These are phyloP conservation scores for Therioaphis trifolii DNA, from an alignment of 2,888 invertebrate species.

Conservation along the genomic window DNA sequence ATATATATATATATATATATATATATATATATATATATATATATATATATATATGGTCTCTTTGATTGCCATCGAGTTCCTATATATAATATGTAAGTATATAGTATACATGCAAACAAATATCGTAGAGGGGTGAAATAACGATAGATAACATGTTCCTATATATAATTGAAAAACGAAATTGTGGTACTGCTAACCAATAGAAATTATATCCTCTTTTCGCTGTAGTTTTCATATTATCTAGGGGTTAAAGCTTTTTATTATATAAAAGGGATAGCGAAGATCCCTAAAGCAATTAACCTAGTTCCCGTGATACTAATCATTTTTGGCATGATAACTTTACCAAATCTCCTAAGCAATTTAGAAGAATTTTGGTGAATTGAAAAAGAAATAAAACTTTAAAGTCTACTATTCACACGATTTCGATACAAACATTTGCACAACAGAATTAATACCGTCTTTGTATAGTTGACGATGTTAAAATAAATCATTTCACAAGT, in stretches of 20 bases:
- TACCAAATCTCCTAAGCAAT: slow-evolving; percentile 25
- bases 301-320: background rate
- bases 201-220: slow-evolving; percentile 44
- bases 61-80: background rate
- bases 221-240: slow-evolving; percentile 36
- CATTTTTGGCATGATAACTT: slow-evolving; percentile 19
- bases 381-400: background rate
- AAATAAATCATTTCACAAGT: no score
- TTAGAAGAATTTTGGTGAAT: slow-evolving; percentile 1
- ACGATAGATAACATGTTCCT: background rate
- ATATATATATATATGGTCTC: no score
- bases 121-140: slow-evolving; percentile 5
- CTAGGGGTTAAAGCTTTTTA: slow-evolving; percentile 43
- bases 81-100: background rate
- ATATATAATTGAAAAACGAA: slow-evolving; percentile 44
- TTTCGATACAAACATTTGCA: no score
- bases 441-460: no score
- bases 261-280: slow-evolving; percentile 29
- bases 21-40: no score
- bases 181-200: background rate
- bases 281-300: slow-evolving; percentile 42
- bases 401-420: no score
- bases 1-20: no score
- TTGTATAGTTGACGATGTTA: no score
- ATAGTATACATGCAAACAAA: background rate